Conservation (phyloP, 1,140 invertebrate genomes). For the Thaumetopoea pityocampa region DNA sequence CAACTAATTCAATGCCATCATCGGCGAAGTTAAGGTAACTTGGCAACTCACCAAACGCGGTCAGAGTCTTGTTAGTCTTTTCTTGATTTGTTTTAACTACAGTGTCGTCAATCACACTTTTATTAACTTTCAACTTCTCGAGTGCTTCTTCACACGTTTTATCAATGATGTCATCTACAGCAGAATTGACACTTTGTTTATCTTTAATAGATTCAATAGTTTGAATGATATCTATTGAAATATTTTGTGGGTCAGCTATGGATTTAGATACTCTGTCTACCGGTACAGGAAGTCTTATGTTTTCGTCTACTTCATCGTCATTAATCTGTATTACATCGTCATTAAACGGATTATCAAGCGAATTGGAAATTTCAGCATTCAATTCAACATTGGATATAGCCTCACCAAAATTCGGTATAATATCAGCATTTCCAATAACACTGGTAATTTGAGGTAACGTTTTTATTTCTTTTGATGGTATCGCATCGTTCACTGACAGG, state of each 20-base stretch:
- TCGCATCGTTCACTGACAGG: neutral
- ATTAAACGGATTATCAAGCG: neutral
- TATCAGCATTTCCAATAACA: conserved; percentile 24
- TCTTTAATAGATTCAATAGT: no score
- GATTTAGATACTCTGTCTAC: no score
- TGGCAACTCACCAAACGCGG: conserved; percentile 10
- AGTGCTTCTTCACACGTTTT: no score
- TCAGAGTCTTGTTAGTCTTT: conserved; percentile 1
- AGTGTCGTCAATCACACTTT: conserved; percentile 1
- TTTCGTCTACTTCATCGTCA: no score
- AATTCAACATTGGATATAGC: conserved; percentile 8
- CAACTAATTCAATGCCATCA: conserved; percentile 46
- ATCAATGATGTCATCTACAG: no score
- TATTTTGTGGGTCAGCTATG: no score
- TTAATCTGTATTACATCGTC: no score
- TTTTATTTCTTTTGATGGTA: neutral
- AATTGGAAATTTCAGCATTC: neutral
- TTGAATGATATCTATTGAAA: no score
- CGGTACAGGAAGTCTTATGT: no score
- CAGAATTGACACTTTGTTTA: no score
- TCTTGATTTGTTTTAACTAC: conserved; percentile 6
- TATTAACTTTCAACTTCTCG: neutral
- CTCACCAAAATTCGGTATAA: conserved; percentile 6
- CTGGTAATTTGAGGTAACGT: conserved; percentile 27
- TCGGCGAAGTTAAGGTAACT: conserved; percentile 25